Evolutionary conservation across 2,113 vertebrate species (phyloP), one percentile per base, ranked within the genome.

Genomic region (Delphinapterus leucas): DNA sequence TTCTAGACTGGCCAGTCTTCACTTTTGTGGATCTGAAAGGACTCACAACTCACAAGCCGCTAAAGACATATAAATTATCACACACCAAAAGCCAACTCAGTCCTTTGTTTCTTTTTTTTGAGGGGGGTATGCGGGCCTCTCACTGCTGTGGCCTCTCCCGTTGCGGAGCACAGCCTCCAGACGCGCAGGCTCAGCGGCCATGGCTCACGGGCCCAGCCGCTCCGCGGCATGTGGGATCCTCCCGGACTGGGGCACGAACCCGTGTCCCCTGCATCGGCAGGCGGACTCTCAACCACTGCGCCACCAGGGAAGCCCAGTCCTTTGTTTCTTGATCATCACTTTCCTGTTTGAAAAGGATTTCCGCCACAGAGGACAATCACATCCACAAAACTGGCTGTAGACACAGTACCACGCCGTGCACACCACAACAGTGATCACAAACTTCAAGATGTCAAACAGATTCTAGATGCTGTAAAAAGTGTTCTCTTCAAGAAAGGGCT

Each of bases 341-440:
- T 77, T 88, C 60, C 76, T 90, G 70, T 67, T 79, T 80, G 58
- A 88, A 94, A 93, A 87, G 63, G 93, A 91, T 84, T 85, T 55
- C 53, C 55, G 90, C 25, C 88, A 71, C 47, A 38, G 67, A 47
- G 67, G 53, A 90, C 60, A 58, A 79, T 36, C 36, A 49, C 26
- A 77, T 26, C 70, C 25, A 84, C 71, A 88, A 38, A 93, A 76
- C 60, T 25, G 44, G 47, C 89, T 13, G 68, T 3, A 80, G 94
- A 41, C 11, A 58, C 12, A 71, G 73, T 55, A 61, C 55, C 14
- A 65, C 8, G 71, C 47, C 18, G 53, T 3, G 26, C 11, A 76
- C 9, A 47, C 55, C 47, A 67, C 60, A 63, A 55, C 67, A 92
- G 89, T 53, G 55, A 76, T 38, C 10, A 47, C 36, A 85, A 21